phyloP scores from a whole-genome alignment of 1,140 invertebrate species.

The Neuroterus valhalla region DNA sequence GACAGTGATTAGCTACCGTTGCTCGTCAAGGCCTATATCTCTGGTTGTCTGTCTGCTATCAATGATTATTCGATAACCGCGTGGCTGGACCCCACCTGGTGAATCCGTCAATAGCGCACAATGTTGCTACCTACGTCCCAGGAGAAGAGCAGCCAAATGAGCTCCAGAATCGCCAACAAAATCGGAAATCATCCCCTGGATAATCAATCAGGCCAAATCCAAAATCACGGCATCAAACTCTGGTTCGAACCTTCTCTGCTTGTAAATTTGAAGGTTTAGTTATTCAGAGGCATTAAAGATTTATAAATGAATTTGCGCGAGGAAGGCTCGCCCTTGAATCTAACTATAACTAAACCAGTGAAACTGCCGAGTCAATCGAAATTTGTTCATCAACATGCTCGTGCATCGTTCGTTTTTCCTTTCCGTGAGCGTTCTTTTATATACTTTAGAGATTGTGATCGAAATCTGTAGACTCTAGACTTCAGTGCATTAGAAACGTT shows the following conservation, averaged over 20 bases:
- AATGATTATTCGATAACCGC: conserved; percentile 69
- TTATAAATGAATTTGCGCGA: background rate
- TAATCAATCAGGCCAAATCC: background rate
- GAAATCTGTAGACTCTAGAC: conserved; percentile 20
- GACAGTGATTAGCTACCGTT: conserved; percentile 76
- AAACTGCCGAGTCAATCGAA: conserved; percentile 61
- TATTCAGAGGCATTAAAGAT: conserved; percentile 53
- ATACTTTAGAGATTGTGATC: background rate
- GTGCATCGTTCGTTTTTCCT: conserved; percentile 15
- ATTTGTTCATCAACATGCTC: conserved; percentile 31
- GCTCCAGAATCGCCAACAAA: conserved; percentile 51
- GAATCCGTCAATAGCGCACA: conserved; percentile 71
- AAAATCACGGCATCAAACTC: conserved; percentile 31
- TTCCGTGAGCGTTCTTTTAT: background rate
- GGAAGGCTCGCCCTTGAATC: conserved; percentile 38
- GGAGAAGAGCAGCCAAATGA: conserved; percentile 59
- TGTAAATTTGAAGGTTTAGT: conserved; percentile 62
- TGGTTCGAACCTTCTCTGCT: conserved; percentile 59
- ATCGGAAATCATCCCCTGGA: background rate
- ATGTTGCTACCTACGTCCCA: conserved; percentile 61
- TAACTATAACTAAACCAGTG: conserved; percentile 63
- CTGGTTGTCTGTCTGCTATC: conserved; percentile 68
- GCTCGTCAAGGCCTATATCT: conserved; percentile 73
- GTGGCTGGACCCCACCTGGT: conserved; percentile 74
- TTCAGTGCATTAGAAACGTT: conserved; percentile 30